A percentile compares a stretch with the other conserved stretches of the same genome.
Conservation (phyloP, 1,140 invertebrate genomes). For the Drosophila athabasca region DNA sequence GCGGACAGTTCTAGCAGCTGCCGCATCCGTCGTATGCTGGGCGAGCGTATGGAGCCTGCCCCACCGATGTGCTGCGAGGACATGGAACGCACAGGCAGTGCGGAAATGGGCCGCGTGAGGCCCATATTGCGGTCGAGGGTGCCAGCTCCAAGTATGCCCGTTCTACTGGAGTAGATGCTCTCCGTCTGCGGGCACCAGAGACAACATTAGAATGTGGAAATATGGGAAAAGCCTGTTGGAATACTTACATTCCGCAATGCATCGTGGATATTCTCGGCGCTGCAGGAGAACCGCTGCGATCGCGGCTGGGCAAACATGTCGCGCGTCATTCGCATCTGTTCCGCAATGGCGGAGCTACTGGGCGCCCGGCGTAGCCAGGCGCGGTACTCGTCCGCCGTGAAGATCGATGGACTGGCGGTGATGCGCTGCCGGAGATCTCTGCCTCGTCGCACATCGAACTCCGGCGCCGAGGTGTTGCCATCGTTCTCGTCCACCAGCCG, state of each 20-base stretch:
- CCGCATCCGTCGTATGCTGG: slow-evolving; percentile 90
- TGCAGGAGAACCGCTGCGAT: slow-evolving; percentile 91
- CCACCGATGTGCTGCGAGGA: slow-evolving; percentile 87
- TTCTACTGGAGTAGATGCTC: slow-evolving; percentile 85
- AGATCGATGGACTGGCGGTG: slow-evolving; percentile 86
- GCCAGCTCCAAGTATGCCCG: slow-evolving; percentile 84
- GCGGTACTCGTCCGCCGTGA: slow-evolving; percentile 95
- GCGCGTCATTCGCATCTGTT: slow-evolving; percentile 91
- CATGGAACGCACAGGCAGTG: slow-evolving; percentile 87
- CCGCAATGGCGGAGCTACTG: slow-evolving; percentile 95
- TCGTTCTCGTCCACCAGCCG: slow-evolving; percentile 91
- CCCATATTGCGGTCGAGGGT: slow-evolving; percentile 85
- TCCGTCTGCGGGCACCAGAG: slow-evolving; percentile 85
- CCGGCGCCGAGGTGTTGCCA: slow-evolving; percentile 91
- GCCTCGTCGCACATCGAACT: slow-evolving; percentile 89
- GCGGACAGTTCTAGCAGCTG: slow-evolving; percentile 90
- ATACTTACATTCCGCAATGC: slow-evolving; percentile 89
- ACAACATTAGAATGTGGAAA: background rate
- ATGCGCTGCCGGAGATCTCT: slow-evolving; percentile 77
- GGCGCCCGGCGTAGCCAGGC: slow-evolving; percentile 95
- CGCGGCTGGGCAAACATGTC: slow-evolving; percentile 87
- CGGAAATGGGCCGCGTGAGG: slow-evolving; percentile 77
- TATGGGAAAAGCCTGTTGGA: background rate
- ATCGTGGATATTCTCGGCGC: slow-evolving; percentile 94
- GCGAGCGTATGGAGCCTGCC: slow-evolving; percentile 86